Conservation (phyloP, 1,140 invertebrate species). For the Cataglyphis hispanica region DNA sequence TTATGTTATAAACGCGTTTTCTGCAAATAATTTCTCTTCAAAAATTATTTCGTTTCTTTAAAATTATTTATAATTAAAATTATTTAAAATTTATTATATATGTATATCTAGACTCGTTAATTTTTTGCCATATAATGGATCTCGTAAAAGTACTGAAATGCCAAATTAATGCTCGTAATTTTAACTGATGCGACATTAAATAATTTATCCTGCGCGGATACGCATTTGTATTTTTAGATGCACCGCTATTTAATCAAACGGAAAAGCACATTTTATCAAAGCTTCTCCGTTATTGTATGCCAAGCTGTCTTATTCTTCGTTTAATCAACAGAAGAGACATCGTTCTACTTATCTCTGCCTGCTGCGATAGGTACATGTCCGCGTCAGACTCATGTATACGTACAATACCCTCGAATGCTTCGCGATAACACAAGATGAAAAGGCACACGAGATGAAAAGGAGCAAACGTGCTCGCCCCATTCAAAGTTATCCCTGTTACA, state of each 20-base stretch:
- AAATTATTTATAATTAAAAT: no score
- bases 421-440: slow-evolving; percentile 3
- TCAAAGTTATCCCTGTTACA: neutral
- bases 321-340: slow-evolving; percentile 45
- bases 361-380: neutral
- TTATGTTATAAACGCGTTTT: neutral
- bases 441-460: neutral
- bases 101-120: neutral
- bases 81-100: no score
- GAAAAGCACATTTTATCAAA: slow-evolving; percentile 27
- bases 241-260: slow-evolving; percentile 27
- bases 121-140: neutral
- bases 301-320: neutral
- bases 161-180: slow-evolving; percentile 3
- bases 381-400: neutral
- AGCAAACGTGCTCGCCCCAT: neutral
- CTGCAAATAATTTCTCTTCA: neutral
- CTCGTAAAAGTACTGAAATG: neutral
- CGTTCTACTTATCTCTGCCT: slow-evolving; percentile 37
- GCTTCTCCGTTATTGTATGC: neutral
- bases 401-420: slow-evolving; percentile 2
- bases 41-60: neutral
- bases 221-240: slow-evolving; percentile 5
- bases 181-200: slow-evolving; percentile 2
- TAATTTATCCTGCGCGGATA: neutral